Evolutionary conservation across 2,797 vertebrate species (phyloP).

Genomic region (Dendrocincla fuliginosa): DNA sequence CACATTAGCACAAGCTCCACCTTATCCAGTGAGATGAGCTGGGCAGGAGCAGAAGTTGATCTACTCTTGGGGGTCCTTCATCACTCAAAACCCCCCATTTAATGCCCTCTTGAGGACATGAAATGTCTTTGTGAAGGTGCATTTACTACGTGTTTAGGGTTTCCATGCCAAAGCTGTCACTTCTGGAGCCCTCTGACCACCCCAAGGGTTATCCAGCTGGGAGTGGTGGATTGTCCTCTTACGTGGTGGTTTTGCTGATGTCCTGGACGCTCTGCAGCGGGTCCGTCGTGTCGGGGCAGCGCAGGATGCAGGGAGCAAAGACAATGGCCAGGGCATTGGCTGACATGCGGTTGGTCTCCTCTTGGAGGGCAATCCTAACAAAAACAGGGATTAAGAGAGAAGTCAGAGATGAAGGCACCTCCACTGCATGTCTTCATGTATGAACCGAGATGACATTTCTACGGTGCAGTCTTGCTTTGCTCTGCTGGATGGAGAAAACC

Average conservation of each 20-base stretch:
- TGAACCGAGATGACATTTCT: not conserved
- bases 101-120: not conserved
- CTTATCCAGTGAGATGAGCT: not conserved
- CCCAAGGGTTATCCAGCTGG: not conserved
- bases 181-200: not conserved
- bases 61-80: not conserved
- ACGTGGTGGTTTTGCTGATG: slow-evolving; percentile 98
- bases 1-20: not conserved
- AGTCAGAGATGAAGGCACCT: not conserved
- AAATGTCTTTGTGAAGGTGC: not conserved
- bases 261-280: slow-evolving; percentile 96
- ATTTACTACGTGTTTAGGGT: not conserved
- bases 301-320: slow-evolving; percentile 96
- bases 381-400: not conserved
- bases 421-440: not conserved
- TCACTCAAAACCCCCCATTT: not conserved
- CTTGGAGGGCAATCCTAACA: slow-evolving; percentile 90
- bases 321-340: slow-evolving; percentile 97
- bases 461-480: not conserved
- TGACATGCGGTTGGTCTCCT: slow-evolving; percentile 98
- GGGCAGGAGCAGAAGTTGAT: not conserved
- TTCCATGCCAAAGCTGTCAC: not conserved
- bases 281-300: slow-evolving; percentile 93
- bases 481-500: not conserved
- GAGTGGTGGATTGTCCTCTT: slow-evolving; percentile 57